Evolutionary conservation across 2,113 vertebrate species (phyloP).

Genomic region (Cyprinodon tularosa): DNA sequence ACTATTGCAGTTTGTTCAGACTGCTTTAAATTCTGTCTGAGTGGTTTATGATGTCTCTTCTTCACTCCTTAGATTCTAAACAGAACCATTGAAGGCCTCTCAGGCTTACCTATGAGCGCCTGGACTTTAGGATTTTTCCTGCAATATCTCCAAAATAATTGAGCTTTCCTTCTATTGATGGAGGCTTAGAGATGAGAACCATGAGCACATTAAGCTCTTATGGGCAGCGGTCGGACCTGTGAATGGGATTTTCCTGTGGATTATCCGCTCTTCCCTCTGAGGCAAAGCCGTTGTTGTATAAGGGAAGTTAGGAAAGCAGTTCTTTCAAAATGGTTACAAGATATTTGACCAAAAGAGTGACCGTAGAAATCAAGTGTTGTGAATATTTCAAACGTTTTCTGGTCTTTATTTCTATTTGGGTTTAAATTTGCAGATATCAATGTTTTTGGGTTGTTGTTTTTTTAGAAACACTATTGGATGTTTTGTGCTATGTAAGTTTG

Average conservation of each 20-base stretch:
- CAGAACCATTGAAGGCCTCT: neutral
- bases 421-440: neutral
- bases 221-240: neutral
- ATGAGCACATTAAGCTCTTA: neutral
- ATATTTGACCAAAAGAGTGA: neutral
- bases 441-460: neutral
- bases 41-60: neutral
- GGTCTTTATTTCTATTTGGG: no score
- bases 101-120: neutral
- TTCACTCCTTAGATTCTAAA: neutral
- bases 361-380: neutral
- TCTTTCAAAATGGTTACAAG: neutral
- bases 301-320: neutral
- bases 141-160: neutral
- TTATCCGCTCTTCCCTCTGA: neutral
- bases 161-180: neutral
- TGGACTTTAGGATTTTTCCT: neutral
- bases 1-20: no score
- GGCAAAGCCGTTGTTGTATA: neutral
- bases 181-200: neutral
- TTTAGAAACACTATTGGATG: neutral
- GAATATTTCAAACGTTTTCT: neutral
- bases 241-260: slow-evolving; percentile 2
- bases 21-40: neutral
- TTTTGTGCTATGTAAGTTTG: no score